Evolutionary conservation across 2,797 vertebrate species (phyloP).

Genomic region (Enteromius paludinosus): DNA sequence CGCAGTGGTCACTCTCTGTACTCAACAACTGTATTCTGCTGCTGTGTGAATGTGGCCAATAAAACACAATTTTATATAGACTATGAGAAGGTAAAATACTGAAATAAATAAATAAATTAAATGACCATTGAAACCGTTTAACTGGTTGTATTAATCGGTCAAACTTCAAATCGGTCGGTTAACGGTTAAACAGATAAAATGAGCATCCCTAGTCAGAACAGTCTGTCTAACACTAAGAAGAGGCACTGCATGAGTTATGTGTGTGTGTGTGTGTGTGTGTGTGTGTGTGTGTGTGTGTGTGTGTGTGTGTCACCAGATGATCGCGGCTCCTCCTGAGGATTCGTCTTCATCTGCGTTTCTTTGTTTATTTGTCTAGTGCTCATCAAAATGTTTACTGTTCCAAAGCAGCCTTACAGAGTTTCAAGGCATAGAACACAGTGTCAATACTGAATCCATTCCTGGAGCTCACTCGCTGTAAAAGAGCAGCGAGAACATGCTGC

Average conservation of each 20-base stretch:
- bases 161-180: too few species aligned
- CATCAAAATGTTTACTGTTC: not conserved
- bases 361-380: not conserved
- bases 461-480: not conserved
- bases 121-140: too few species aligned
- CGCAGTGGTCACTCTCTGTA: too few species aligned
- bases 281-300: not conserved
- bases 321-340: not conserved
- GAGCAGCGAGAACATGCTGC: not conserved
- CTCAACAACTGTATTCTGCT: too few species aligned
- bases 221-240: not conserved
- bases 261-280: not conserved
- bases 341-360: not conserved
- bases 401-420: not conserved
- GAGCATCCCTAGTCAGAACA: not conserved
- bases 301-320: not conserved
- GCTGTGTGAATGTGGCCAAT: too few species aligned
- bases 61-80: too few species aligned
- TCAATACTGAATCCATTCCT: not conserved
- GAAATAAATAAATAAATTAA: too few species aligned
- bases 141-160: too few species aligned
- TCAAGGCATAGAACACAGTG: not conserved
- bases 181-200: too few species aligned
- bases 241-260: not conserved
- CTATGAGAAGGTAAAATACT: too few species aligned